Conservation (phyloP, 2,797 vertebrate genomes). For the Kryptopterus vitreolus region DNA sequence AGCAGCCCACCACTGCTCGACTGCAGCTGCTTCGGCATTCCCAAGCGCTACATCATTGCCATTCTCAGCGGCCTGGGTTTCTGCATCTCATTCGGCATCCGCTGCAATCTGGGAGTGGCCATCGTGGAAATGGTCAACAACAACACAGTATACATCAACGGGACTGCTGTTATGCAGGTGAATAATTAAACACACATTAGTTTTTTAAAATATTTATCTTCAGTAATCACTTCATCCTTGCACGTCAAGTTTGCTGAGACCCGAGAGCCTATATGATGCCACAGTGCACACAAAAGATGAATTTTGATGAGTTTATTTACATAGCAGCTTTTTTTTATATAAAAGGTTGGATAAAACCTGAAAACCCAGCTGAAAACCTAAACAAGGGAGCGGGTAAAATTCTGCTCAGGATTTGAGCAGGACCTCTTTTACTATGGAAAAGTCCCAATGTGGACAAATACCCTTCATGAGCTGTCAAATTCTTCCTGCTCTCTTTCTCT, state of each 20-base stretch:
- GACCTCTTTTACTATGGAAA: not conserved
- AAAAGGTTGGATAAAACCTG: not conserved
- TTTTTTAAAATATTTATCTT: not conserved
- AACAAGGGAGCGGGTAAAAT: conserved; percentile 3
- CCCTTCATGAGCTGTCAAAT: not conserved
- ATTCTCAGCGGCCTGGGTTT: conserved; percentile 95
- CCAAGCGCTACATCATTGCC: conserved; percentile 95
- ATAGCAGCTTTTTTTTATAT: not conserved
- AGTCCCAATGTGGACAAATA: not conserved
- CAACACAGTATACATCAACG: conserved; percentile 88
- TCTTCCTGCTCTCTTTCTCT: not conserved
- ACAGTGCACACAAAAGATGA: not conserved
- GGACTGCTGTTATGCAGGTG: conserved; percentile 90
- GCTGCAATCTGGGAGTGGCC: conserved; percentile 96
- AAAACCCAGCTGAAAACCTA: not conserved
- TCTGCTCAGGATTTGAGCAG: not conserved
- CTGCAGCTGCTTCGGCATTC: conserved; percentile 87
- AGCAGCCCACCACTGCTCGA: conserved; percentile 68
- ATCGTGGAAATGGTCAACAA: conserved; percentile 99
- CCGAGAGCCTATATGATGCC: not conserved
- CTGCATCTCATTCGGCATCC: conserved; percentile 98
- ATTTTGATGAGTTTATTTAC: not conserved
- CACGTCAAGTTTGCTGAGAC: too few relatives aligned
- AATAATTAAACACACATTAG: conserved; percentile 23
- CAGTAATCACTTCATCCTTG: not conserved